These are phyloP conservation scores for Erebia ligea DNA, from an alignment of 2,888 invertebrate genomes.

Conservation along the genomic window DNA sequence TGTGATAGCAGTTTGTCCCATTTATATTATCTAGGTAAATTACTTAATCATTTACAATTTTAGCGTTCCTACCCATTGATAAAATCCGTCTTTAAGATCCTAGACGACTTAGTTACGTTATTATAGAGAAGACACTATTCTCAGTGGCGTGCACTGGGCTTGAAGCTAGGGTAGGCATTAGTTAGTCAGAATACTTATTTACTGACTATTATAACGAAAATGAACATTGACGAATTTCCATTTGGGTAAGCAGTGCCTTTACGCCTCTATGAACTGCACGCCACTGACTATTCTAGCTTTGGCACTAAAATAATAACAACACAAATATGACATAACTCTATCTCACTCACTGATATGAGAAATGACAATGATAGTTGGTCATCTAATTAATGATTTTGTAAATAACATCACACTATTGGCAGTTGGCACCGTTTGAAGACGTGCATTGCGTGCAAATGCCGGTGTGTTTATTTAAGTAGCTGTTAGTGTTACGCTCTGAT, in stretches of 20 bases:
- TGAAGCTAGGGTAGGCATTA: too few species aligned
- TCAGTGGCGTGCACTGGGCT: too few species aligned
- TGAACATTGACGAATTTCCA: too few species aligned
- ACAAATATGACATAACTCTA: not conserved
- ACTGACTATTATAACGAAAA: too few species aligned
- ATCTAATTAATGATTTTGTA: constrained; percentile 9
- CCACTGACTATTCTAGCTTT: too few species aligned
- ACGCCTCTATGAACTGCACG: too few species aligned
- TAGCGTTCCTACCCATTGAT: not conserved
- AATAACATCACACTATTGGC: constrained; percentile 25
- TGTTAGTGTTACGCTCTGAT: constrained; percentile 33
- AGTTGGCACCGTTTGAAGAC: constrained; percentile 42
- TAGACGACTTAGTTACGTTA: too few species aligned
- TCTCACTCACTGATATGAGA: not conserved
- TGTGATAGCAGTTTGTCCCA: too few species aligned
- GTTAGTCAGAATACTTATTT: too few species aligned
- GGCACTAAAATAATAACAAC: not conserved
- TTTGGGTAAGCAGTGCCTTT: too few species aligned
- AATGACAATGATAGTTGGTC: not conserved
- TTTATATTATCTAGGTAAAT: too few species aligned
- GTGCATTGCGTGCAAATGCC: constrained; percentile 35
- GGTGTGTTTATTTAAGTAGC: constrained; percentile 40
- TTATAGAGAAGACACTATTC: too few species aligned
- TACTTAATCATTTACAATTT: not conserved
- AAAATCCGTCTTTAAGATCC: not conserved